These are phyloP conservation scores for Triops cancriformis DNA, from an alignment of 1,140 invertebrate species.

Conservation along the genomic window DNA sequence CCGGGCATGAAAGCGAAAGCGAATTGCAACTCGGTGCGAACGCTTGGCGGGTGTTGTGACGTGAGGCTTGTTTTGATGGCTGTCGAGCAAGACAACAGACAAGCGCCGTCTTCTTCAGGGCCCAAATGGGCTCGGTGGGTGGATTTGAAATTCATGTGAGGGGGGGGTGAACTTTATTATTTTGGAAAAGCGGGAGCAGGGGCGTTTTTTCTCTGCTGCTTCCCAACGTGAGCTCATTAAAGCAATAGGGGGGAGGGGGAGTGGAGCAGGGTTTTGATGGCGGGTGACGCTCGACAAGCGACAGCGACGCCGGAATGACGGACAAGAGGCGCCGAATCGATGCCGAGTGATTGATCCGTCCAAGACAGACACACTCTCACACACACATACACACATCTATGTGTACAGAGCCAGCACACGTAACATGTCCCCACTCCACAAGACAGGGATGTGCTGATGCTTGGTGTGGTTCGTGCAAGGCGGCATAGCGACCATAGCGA, in stretches of 20 bases:
- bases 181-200: background rate
- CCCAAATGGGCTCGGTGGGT: no score
- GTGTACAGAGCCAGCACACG: background rate
- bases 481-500: no score
- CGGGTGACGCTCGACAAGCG: background rate
- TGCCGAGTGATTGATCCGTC: background rate
- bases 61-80: no score
- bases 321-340: slow-evolving; percentile 5
- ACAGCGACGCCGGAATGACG: slow-evolving; percentile 11
- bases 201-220: background rate
- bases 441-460: no score
- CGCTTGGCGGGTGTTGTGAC: no score
- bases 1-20: no score
- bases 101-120: background rate
- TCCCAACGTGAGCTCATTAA: background rate
- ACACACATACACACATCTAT: background rate
- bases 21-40: no score
- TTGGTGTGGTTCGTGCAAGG: no score
- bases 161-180: background rate
- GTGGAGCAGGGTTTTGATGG: background rate
- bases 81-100: background rate
- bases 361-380: background rate
- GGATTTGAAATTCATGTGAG: no score
- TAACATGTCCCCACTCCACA: no score
- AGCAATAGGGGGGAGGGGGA: background rate